phyloP scores from a whole-genome alignment of 2,888 invertebrate genomes.

The Leucophora obtusa region DNA sequence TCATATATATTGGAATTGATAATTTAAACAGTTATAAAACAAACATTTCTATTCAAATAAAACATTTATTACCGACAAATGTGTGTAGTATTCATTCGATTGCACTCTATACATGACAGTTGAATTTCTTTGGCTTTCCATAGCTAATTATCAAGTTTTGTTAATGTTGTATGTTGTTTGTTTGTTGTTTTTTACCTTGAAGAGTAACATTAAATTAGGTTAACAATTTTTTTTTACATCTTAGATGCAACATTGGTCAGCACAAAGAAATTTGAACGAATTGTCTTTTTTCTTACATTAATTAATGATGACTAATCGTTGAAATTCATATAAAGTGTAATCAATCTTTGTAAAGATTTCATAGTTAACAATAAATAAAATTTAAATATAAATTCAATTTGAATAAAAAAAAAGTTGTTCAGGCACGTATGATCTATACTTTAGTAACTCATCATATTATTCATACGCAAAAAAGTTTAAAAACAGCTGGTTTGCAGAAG shows the following conservation, averaged over 20 bases:
- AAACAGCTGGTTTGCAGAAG: too few relatives aligned
- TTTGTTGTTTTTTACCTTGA: slow-evolving; percentile 6
- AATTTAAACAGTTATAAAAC: slow-evolving; percentile 48
- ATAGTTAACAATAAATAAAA: too few relatives aligned
- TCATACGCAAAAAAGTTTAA: too few relatives aligned
- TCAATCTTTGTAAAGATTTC: too few relatives aligned
- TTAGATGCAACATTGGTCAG: slow-evolving; percentile 6
- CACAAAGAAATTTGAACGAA: slow-evolving; percentile 9
- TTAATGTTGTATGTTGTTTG: slow-evolving; percentile 27
- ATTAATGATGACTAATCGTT: slow-evolving; percentile 55
- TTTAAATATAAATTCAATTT: too few relatives aligned
- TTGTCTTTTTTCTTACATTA: slow-evolving; percentile 29
- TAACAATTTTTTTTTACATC: slow-evolving; percentile 47
- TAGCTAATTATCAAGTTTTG: slow-evolving; percentile 45
- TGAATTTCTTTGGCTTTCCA: slow-evolving; percentile 18
- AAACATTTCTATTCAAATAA: slow-evolving; percentile 51
- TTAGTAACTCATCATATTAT: too few relatives aligned
- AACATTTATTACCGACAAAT: slow-evolving; percentile 49
- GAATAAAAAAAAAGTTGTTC: too few relatives aligned
- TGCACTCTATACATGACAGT: neutral
- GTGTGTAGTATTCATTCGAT: neutral
- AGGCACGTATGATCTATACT: too few relatives aligned
- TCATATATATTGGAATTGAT: slow-evolving; percentile 16
- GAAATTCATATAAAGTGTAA: too few relatives aligned
- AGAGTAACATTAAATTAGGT: slow-evolving; percentile 40